phyloP scores from a whole-genome alignment of 2,888 invertebrate genomes.

The Andrena minutula region DNA sequence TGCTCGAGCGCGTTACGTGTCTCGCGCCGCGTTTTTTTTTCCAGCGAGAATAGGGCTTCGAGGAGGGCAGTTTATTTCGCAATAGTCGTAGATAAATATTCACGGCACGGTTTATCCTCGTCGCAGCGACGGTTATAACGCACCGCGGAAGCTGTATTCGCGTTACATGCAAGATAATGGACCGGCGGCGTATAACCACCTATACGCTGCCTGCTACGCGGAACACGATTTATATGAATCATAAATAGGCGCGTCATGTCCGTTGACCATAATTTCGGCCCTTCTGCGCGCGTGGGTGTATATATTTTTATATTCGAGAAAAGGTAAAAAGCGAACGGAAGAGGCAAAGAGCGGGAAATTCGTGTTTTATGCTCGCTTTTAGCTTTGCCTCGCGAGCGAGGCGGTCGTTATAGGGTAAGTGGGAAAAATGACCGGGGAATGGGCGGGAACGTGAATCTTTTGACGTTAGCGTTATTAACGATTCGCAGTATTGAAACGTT shows the following conservation, averaged over 20 bases:
- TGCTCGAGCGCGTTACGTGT: neutral
- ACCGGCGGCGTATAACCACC: slow-evolving; percentile 62
- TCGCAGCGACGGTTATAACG: slow-evolving; percentile 59
- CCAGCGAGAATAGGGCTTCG: slow-evolving; percentile 22
- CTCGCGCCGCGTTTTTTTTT: neutral
- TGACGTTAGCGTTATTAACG: slow-evolving; percentile 1
- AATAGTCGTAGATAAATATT: slow-evolving; percentile 74
- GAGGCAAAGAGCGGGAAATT: slow-evolving; percentile 31
- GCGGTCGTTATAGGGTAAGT: slow-evolving; percentile 53
- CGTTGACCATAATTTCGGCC: slow-evolving; percentile 63
- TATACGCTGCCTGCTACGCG: slow-evolving; percentile 43
- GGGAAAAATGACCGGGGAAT: slow-evolving; percentile 48
- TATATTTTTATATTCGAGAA: slow-evolving; percentile 7
- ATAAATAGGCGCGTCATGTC: slow-evolving; percentile 69
- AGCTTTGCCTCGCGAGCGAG: slow-evolving; percentile 23
- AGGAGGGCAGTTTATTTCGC: slow-evolving; percentile 68
- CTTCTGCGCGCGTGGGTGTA: slow-evolving; percentile 1
- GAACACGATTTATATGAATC: slow-evolving; percentile 73
- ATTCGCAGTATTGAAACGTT: slow-evolving; percentile 7
- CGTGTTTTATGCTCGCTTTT: slow-evolving; percentile 46
- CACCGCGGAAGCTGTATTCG: slow-evolving; percentile 60
- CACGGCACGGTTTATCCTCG: slow-evolving; percentile 68
- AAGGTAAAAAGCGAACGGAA: neutral
- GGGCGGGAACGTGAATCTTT: slow-evolving; percentile 37
- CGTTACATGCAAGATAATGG: slow-evolving; percentile 73